Evolutionary conservation across 1,140 invertebrate species (phyloP).

Genomic region (Chymomyza costata): DNA sequence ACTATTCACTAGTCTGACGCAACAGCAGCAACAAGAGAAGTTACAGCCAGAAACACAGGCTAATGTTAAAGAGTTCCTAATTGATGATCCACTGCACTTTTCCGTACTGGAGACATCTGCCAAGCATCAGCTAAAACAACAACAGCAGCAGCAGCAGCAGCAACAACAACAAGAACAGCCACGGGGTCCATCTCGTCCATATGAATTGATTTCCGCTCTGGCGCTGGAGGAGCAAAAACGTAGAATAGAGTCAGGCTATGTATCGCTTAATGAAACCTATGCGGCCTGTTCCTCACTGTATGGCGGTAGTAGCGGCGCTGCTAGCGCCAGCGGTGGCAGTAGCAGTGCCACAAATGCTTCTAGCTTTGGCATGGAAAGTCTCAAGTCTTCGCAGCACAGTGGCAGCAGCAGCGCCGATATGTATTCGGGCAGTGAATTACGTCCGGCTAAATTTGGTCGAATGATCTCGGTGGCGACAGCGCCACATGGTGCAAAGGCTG

Average conservation of each 20-base stretch:
- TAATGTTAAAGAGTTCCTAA: slow-evolving; percentile 49
- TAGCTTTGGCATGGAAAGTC: slow-evolving; percentile 9
- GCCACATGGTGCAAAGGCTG: slow-evolving; percentile 32
- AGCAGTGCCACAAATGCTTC: neutral
- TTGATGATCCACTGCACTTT: slow-evolving; percentile 50
- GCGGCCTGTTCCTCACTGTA: slow-evolving; percentile 58
- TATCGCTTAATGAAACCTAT: slow-evolving; percentile 56
- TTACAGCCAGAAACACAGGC: slow-evolving; percentile 1
- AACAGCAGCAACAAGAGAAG: slow-evolving; percentile 8
- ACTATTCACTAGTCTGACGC: slow-evolving; percentile 8
- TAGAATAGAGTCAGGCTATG: slow-evolving; percentile 47
- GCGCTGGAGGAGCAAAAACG: slow-evolving; percentile 37
- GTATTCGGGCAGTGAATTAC: slow-evolving; percentile 23
- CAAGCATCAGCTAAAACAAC: slow-evolving; percentile 7
- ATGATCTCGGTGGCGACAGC: slow-evolving; percentile 27
- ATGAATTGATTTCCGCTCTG: neutral
- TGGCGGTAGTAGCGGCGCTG: slow-evolving; percentile 18
- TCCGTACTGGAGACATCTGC: slow-evolving; percentile 38
- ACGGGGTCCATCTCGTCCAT: neutral
- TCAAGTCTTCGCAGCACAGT: too few species aligned
- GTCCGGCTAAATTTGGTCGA: slow-evolving; percentile 42
- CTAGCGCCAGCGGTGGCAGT: neutral
- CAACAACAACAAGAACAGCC: slow-evolving; percentile 23
- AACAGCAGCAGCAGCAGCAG: slow-evolving; percentile 16
- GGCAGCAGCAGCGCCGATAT: slow-evolving; percentile 1